Evolutionary conservation across 1,140 invertebrate species (phyloP).

Genomic region (Octopus sinensis): DNA sequence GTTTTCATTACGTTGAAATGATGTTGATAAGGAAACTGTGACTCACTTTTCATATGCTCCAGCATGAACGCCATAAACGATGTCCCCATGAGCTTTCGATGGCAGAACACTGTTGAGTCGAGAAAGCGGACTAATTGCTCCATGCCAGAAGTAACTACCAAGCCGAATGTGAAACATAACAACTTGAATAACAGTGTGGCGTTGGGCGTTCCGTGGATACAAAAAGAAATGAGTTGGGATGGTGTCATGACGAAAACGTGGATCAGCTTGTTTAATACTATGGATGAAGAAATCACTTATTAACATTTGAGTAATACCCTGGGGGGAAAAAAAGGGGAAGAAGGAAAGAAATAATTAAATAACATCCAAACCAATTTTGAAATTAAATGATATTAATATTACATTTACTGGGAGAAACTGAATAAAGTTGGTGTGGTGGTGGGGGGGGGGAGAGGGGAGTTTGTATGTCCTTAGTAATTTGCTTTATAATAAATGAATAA

Average conservation of each 20-base stretch:
- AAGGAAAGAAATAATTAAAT: constrained; percentile 6
- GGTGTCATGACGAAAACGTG: constrained; percentile 13
- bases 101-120: constrained; percentile 11
- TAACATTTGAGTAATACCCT: constrained; percentile 24
- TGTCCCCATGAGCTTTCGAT: constrained; percentile 16
- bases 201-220: constrained; percentile 25
- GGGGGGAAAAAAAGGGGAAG: constrained; percentile 15
- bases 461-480: neutral
- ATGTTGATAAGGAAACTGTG: too few species aligned
- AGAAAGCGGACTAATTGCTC: constrained; percentile 23
- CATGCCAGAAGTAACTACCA: constrained; percentile 37
- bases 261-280: constrained; percentile 1
- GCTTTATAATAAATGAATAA: neutral
- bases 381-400: neutral
- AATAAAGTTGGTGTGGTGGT: too few species aligned
- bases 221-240: constrained; percentile 28
- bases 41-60: constrained; percentile 37
- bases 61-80: constrained; percentile 29
- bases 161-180: constrained; percentile 40
- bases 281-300: constrained; percentile 23
- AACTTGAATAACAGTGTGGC: constrained; percentile 36
- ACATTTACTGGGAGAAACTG: too few species aligned
- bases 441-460: too few species aligned
- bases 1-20: too few species aligned
- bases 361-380: neutral